Base-by-base conservation (phyloP, 2,113 vertebrate species). In the Dasyprocta punctata region DNA sequence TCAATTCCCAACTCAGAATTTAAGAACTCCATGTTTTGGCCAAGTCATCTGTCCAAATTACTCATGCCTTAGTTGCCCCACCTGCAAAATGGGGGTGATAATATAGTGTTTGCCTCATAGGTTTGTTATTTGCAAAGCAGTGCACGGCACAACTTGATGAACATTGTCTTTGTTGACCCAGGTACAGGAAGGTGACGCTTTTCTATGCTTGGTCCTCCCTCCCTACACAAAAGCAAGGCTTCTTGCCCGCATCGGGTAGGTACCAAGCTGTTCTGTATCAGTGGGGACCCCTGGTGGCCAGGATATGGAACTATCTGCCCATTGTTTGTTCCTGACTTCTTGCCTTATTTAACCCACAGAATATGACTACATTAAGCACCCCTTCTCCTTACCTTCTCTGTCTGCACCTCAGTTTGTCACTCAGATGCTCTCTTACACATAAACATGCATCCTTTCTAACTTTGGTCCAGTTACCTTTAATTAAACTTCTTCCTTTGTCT, bases 211-310 rank as follows among this genome's bases (percentile, higher is more conserved):
- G 60, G 5, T 28, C 80, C 52, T 65, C 8, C 17, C 9, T 61
- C 56, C 56, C 30, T 33, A 49, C 17, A 58, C 41, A 33, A 63
- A 69, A 63, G 12, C 56, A 16, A 30, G 9, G 63, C 20, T 7
- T n/a, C 44, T 54, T n/a, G 19, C 73, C 16, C 28, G 1, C 54
- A 52, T 58, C 41, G 5, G 80, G 83, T 91, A 6, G 60, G 86
- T 89, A 92, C 93, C 86, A 61, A 73, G 89, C 94, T 93, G 91
- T 73, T 24, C 54, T 36, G 41, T n/a, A 47, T 80, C 75, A 8
- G 1, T 58, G 93, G 90, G n/a, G 78, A 5, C 65, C 47, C 49
- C 96, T 73, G 12, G 67, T 91, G 94, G 73, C 78, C 19, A 30
- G 30, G 9, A 56, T 10, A 1, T 24, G 78, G 41, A 82, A 44